Evolutionary conservation across 2,888 invertebrate genomes (phyloP), one percentile per base, ranked within the genome.

Genomic region (Schizaphis graminum): DNA sequence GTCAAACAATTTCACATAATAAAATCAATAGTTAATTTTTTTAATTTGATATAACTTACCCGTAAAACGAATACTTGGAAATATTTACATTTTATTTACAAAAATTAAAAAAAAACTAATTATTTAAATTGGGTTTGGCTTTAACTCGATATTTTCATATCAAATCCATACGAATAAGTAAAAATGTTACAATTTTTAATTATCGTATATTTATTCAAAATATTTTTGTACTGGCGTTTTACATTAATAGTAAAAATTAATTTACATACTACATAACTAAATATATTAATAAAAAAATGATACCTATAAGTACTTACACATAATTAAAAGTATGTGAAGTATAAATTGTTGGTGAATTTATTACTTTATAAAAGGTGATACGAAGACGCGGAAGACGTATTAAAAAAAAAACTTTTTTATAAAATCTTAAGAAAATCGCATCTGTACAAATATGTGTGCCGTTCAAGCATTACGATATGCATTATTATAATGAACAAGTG

Each of bases 21-120:
- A 44, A 85, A 91, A 91, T 85, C 44, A 44, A 57, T 85, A 91
- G n/a, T 91, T 24, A 47, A 47, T 85, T 84, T 77, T 47, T 91
- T n/a, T 28, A 91, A 57, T 67, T 47, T n/a, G 47, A 28, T 41
- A 91, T 1, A 41, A 35, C 3, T 53, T 10, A 35, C 67, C 2
- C 11, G 7, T 1, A 26, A 10, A 35, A 35, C 53, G 26, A 84
- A 41, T 49, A 28, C 28, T 91, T 8, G 28, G 16, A 56, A 41
- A 41, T 84, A 84, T 91, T 84, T 67, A 61, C 47, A 67, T 90
- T 89, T 47, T 90, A 47, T n/a, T 2, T n/a, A n/a, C 47, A 41
- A 53, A 53, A 35, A 35, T 53, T 85, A 44, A 85, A 53, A 85
- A 77, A 77, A 35, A 77, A 35, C 16, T 67, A 16, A n/a, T 35